Conservation (phyloP, 2,797 vertebrate genomes). For the Cirrhinus mrigala region DNA sequence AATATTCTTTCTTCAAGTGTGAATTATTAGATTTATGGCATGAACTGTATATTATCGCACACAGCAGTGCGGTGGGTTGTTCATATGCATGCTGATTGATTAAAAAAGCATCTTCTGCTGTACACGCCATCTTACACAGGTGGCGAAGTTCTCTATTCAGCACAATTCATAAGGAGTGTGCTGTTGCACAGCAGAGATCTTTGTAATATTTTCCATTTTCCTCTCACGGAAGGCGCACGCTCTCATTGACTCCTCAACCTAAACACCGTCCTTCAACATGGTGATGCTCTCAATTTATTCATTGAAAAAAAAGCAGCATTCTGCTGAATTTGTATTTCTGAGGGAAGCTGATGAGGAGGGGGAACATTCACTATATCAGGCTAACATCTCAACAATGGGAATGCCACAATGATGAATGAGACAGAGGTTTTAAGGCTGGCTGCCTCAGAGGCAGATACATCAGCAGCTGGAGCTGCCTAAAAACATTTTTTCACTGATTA, state of each 20-base stretch:
- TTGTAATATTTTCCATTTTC: slow-evolving; percentile 47
- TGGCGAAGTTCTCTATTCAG: slow-evolving; percentile 43
- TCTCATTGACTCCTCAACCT: slow-evolving; percentile 47
- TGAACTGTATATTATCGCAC: not conserved
- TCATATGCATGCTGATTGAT: slow-evolving; percentile 26
- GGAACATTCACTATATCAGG: slow-evolving; percentile 65
- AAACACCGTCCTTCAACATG: slow-evolving; percentile 69
- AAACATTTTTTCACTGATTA: slow-evolving; percentile 27
- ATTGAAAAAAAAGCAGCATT: slow-evolving; percentile 66
- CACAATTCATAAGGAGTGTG: slow-evolving; percentile 25
- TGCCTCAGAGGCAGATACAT: slow-evolving; percentile 22
- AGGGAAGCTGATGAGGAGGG: slow-evolving; percentile 64
- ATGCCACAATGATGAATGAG: slow-evolving; percentile 81
- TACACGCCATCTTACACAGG: slow-evolving; percentile 35
- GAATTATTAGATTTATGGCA: not conserved
- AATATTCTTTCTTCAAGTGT: not conserved
- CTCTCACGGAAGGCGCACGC: not conserved
- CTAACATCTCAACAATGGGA: slow-evolving; percentile 72
- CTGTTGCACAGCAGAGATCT: slow-evolving; percentile 27
- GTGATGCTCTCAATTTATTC: slow-evolving; percentile 78
- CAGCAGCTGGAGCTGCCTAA: not conserved
- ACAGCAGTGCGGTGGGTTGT: slow-evolving; percentile 3
- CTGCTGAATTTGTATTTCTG: slow-evolving; percentile 73
- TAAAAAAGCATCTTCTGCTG: slow-evolving; percentile 17
- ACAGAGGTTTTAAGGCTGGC: slow-evolving; percentile 60